Conservation (phyloP, 1,140 invertebrate genomes). For the Aphelenchoides fujianensis region DNA sequence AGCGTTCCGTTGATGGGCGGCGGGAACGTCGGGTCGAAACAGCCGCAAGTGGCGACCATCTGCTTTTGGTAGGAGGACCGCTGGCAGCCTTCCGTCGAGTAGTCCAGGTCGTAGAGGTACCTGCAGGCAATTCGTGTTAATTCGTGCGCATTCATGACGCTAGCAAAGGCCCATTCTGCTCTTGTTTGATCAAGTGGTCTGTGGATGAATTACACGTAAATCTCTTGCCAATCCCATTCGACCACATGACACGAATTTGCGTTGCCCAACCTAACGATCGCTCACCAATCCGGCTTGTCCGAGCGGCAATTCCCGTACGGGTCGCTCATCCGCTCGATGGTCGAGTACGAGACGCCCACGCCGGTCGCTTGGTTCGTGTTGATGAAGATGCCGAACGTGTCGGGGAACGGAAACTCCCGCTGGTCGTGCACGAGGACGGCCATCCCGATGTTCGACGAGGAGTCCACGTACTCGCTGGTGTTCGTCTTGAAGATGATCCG, state of each 20-base stretch:
- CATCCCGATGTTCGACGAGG: slow-evolving; percentile 28
- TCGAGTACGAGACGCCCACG: background rate
- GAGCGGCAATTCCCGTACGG: slow-evolving; percentile 24
- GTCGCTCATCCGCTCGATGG: slow-evolving; percentile 13
- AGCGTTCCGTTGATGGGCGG: background rate
- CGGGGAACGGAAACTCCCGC: slow-evolving; percentile 33
- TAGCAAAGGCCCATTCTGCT: too few relatives aligned
- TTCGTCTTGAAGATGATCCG: slow-evolving; percentile 39
- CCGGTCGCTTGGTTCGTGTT: background rate
- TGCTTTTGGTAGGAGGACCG: slow-evolving; percentile 26
- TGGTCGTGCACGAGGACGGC: slow-evolving; percentile 37
- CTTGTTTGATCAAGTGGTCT: too few relatives aligned
- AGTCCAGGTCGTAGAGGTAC: slow-evolving; percentile 28
- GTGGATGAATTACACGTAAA: too few relatives aligned
- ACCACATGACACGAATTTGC: too few relatives aligned
- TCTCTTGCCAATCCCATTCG: too few relatives aligned
- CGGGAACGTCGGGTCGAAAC: slow-evolving; percentile 29
- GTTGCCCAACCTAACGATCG: too few relatives aligned
- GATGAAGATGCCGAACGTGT: slow-evolving; percentile 30
- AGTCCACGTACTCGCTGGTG: slow-evolving; percentile 25
- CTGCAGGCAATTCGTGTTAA: too few relatives aligned
- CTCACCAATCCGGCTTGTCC: slow-evolving; percentile 24
- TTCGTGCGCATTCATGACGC: too few relatives aligned
- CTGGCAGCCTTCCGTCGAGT: slow-evolving; percentile 35
- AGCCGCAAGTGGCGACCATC: slow-evolving; percentile 21